These are phyloP conservation scores for Mamestra configurata DNA, from an alignment of 1,140 invertebrate species.

Conservation along the genomic window DNA sequence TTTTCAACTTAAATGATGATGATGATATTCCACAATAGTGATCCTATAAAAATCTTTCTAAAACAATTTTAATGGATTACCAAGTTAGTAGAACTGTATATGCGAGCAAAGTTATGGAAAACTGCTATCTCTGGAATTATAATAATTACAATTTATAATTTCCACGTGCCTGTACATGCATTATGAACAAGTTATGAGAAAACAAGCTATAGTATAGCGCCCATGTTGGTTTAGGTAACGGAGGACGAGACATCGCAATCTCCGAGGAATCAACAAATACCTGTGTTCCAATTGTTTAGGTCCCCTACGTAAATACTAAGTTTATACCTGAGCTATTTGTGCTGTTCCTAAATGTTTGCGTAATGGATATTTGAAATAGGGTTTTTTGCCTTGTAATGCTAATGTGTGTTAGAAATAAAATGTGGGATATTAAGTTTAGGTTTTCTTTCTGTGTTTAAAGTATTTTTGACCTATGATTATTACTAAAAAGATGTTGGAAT, in stretches of 20 bases:
- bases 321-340: neutral
- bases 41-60: too few relatives aligned
- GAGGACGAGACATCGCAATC: neutral
- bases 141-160: constrained; percentile 5
- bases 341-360: neutral
- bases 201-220: neutral
- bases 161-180: neutral
- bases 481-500: too few relatives aligned
- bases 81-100: too few relatives aligned
- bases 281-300: constrained; percentile 28
- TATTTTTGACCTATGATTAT: too few relatives aligned
- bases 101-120: too few relatives aligned
- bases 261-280: constrained; percentile 11
- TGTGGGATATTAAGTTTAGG: too few relatives aligned
- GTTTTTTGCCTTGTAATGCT: too few relatives aligned
- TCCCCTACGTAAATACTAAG: constrained; percentile 30
- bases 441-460: too few relatives aligned
- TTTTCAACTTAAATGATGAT: too few relatives aligned
- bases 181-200: neutral
- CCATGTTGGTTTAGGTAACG: neutral
- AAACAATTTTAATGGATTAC: too few relatives aligned
- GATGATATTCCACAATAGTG: too few relatives aligned
- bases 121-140: neutral
- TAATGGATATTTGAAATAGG: constrained; percentile 1
- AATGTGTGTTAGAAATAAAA: too few relatives aligned